Percentiles rank a stretch among this genome's conserved stretches.
phyloP scores from a whole-genome alignment of 2,797 vertebrate species.

The Labeo calbasu region DNA sequence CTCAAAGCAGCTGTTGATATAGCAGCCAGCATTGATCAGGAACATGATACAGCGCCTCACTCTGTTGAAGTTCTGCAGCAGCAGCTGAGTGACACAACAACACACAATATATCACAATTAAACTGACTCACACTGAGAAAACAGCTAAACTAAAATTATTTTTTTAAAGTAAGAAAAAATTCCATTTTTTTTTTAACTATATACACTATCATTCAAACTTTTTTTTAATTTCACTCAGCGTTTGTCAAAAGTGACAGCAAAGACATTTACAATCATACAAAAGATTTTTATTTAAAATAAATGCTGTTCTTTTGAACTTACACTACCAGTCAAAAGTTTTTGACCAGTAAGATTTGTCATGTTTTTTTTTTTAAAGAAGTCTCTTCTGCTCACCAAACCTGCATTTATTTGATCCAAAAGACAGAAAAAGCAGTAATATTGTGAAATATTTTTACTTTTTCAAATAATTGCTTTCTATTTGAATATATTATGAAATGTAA shows the following conservation, averaged over 20 bases:
- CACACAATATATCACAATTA: not conserved
- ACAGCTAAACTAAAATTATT: not conserved
- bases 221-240: not conserved
- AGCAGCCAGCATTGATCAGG: conserved; percentile 89
- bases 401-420: too few species aligned
- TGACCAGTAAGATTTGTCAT: too few species aligned
- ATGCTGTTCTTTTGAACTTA: not conserved
- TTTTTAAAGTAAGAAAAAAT: not conserved
- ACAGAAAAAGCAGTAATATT: too few species aligned
- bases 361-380: too few species aligned
- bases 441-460: too few species aligned
- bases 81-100: conserved; percentile 76
- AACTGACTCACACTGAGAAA: not conserved
- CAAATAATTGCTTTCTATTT: too few species aligned
- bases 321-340: too few species aligned
- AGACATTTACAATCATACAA: not conserved
- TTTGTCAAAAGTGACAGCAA: not conserved
- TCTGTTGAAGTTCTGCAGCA: conserved; percentile 91
- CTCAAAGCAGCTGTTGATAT: conserved; percentile 96
- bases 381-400: too few species aligned
- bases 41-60: conserved; percentile 90
- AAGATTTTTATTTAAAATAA: not conserved
- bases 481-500: too few species aligned
- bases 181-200: not conserved
- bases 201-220: not conserved